Conservation (phyloP, 2,113 vertebrate genomes). For the Regulus satrapa region DNA sequence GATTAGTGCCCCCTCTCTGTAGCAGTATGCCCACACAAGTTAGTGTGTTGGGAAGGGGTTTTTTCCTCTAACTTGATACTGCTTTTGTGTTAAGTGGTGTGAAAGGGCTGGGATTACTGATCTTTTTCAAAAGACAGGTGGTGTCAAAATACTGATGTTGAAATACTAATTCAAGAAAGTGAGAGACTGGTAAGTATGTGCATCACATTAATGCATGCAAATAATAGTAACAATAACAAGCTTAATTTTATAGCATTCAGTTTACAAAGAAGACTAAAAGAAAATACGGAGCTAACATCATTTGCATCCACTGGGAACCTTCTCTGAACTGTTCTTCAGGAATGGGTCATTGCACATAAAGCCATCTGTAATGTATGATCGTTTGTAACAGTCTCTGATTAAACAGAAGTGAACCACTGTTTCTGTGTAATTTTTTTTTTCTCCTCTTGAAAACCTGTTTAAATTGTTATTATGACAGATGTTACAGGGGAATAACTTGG, state of each 20-base stretch:
- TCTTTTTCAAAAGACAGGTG: slow-evolving; percentile 19
- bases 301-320: neutral
- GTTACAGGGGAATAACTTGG: neutral
- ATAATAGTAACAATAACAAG: slow-evolving; percentile 1
- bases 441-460: neutral
- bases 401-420: slow-evolving; percentile 19
- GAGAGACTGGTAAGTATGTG: slow-evolving; percentile 52
- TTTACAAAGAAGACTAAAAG: slow-evolving; percentile 31
- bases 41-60: neutral
- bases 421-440: neutral
- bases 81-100: neutral
- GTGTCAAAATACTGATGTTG: slow-evolving; percentile 11
- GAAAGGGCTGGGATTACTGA: neutral
- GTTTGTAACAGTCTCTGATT: slow-evolving; percentile 31
- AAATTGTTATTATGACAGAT: neutral
- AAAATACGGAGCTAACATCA: neutral
- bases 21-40: neutral
- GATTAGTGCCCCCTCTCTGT: neutral
- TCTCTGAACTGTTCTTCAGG: neutral
- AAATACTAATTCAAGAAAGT: neutral
- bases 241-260: slow-evolving; percentile 35
- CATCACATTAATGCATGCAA: slow-evolving; percentile 51
- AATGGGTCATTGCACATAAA: neutral
- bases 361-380: neutral
- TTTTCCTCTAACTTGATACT: neutral